Base-by-base conservation (phyloP, 2,113 vertebrate species). In the Fukomys damarensis region DNA sequence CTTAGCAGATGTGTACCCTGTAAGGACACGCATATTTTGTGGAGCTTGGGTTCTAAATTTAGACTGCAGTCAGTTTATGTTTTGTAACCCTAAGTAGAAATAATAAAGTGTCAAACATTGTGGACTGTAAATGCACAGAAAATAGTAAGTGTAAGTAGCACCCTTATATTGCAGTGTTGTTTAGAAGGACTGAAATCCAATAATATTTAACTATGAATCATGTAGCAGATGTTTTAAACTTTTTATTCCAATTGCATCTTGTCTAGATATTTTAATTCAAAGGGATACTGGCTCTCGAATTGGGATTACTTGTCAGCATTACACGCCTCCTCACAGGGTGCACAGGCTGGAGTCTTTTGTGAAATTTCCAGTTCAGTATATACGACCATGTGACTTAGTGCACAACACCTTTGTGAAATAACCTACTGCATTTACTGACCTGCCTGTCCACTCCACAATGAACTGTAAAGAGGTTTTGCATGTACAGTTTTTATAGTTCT, bases 401-500 rank as follows among this genome's bases (percentile, higher is more conserved):
- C 99, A 99, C 98, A 98, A 97, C 96, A 98, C 97, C 97, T 99
- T 99, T 99, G 99, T 99, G 99, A 99, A 99, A 98, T 92, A 96
- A 99, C 97, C 98, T 98, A 98, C 99, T 99, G 99, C 98, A 98
- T 98, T 98, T 97, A 98, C 98, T 98, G 96, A 99, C 98, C 99
- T 99, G 99, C 99, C 99, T 98, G 98, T 98, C 56, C 56, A 58
- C 56, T 58, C 99, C 98, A 98, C 99, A 99, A 98, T 98, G 98
- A 98, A 99, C 98, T 98, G 98, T 96, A 94, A 98, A 98, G 98
- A 98, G 98, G 98, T 99, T 99, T 99, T 99, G 99, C 99, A 99
- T 99, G 99, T 99, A 99, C 99, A 99, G 98, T 99, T 99, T 99
- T 99, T 99, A 99, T 98, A 80, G 98, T 99, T 99, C 99, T 99